Conservation (phyloP, 2,113 vertebrate genomes). For the Capreolus pygargus region DNA sequence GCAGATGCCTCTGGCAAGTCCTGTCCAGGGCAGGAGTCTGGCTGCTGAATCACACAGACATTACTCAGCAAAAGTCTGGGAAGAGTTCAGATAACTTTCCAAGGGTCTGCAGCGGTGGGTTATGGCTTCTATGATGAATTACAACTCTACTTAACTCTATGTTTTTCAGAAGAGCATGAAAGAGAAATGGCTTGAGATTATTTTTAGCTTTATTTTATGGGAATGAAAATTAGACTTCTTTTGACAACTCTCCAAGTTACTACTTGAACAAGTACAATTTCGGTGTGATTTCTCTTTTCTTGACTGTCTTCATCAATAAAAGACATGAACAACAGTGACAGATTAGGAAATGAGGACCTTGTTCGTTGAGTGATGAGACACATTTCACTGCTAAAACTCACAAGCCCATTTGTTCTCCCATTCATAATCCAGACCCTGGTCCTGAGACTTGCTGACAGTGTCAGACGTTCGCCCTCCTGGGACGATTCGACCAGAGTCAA, state of each 20-base stretch:
- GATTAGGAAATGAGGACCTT: slow-evolving; percentile 24
- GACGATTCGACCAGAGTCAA: neutral
- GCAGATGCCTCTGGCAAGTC: neutral
- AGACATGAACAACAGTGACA: neutral
- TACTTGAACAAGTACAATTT: neutral
- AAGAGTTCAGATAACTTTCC: slow-evolving; percentile 54
- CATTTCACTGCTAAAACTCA: neutral
- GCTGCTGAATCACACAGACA: slow-evolving; percentile 42
- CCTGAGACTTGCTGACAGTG: neutral
- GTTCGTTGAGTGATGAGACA: neutral
- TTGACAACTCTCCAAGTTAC: neutral
- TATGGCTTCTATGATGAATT: slow-evolving; percentile 9
- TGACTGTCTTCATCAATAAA: neutral
- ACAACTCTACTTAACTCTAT: slow-evolving; percentile 40
- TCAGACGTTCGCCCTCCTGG: neutral
- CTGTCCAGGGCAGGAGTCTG: neutral
- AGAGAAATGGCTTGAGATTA: slow-evolving; percentile 47
- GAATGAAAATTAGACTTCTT: slow-evolving; percentile 32
- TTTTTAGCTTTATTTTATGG: slow-evolving; percentile 56
- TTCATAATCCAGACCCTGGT: neutral
- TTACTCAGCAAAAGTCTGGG: slow-evolving; percentile 12
- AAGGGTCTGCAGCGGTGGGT: slow-evolving; percentile 44
- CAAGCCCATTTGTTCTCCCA: neutral
- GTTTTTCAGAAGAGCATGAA: neutral
- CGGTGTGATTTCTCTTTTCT: neutral